Conservation (phyloP, 2,888 invertebrate species). For the Diadromus collaris region DNA sequence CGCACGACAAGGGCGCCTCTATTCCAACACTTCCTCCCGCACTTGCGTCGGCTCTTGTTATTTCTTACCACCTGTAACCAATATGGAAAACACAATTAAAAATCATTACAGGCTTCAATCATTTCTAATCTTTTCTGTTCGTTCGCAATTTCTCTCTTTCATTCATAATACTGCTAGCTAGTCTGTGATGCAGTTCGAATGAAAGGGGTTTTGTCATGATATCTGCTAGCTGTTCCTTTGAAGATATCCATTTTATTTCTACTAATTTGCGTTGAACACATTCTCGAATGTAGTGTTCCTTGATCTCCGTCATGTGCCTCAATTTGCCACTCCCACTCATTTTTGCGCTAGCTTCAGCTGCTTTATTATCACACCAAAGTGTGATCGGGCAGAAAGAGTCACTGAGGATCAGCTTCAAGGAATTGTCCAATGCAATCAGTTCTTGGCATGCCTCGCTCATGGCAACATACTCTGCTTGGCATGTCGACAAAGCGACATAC, state of each 20-base stretch:
- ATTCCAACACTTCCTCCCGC: conserved; percentile 52
- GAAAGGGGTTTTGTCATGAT: conserved; percentile 56
- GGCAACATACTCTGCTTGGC: conserved; percentile 56
- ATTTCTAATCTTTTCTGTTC: conserved; percentile 32
- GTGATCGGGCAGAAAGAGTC: conserved; percentile 53
- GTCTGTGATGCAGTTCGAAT: conserved; percentile 49
- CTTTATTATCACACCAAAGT: conserved; percentile 64
- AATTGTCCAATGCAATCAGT: conserved; percentile 55
- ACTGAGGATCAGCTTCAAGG: conserved; percentile 56
- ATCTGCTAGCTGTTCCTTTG: conserved; percentile 59
- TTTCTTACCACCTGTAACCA: conserved; percentile 49
- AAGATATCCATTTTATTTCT: conserved; percentile 51
- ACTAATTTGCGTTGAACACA: conserved; percentile 51
- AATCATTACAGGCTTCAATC: conserved; percentile 36
- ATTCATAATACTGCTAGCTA: conserved; percentile 40
- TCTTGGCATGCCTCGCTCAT: conserved; percentile 59
- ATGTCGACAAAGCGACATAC: conserved; percentile 56
- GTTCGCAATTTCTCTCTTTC: not conserved
- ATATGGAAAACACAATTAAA: conserved; percentile 49
- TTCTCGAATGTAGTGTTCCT: conserved; percentile 56
- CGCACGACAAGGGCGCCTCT: conserved; percentile 46
- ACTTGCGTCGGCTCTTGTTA: conserved; percentile 54
- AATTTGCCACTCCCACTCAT: conserved; percentile 52
- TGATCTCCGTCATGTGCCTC: conserved; percentile 50
- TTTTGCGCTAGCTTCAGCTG: conserved; percentile 56